Percentiles rank a stretch among this genome's conserved stretches.
Conservation (phyloP, 1,140 invertebrate genomes). For the Conopomorpha cramerella region DNA sequence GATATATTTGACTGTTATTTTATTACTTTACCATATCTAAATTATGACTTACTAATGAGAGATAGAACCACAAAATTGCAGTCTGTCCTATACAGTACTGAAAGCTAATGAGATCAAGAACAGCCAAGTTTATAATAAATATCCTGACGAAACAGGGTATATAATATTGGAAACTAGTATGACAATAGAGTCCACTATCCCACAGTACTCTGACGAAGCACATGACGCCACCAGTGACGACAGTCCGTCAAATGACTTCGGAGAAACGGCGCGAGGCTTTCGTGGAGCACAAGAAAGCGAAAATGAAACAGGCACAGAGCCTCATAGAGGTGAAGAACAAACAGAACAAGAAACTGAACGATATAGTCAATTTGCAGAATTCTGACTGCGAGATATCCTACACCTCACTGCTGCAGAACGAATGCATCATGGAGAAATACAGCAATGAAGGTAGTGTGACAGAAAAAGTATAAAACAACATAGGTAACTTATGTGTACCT, state of each 20-base stretch:
- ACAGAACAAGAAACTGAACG: conserved; percentile 25
- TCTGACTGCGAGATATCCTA: conserved; percentile 51
- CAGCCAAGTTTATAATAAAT: no score
- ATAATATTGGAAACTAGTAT: no score
- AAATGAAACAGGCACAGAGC: conserved; percentile 45
- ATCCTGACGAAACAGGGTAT: no score
- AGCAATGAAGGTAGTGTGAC: conserved; percentile 40
- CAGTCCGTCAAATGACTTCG: conserved; percentile 16
- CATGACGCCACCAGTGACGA: conserved; percentile 51
- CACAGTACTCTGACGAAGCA: conserved; percentile 55
- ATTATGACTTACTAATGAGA: no score
- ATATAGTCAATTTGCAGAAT: conserved; percentile 25
- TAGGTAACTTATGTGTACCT: no score
- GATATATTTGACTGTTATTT: no score
- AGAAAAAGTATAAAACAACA: no score
- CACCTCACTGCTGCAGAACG: conserved; percentile 39
- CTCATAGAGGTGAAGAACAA: conserved; percentile 38
- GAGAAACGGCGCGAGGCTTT: conserved; percentile 31
- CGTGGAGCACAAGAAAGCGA: conserved; percentile 35
- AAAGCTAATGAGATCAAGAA: no score
- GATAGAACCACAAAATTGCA: no score
- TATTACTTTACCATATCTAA: no score
- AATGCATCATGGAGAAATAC: conserved; percentile 28
- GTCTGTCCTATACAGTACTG: no score
- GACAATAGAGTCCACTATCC: no score